Conservation (phyloP, 1,140 invertebrate species). For the Cecropterus lyciades region DNA sequence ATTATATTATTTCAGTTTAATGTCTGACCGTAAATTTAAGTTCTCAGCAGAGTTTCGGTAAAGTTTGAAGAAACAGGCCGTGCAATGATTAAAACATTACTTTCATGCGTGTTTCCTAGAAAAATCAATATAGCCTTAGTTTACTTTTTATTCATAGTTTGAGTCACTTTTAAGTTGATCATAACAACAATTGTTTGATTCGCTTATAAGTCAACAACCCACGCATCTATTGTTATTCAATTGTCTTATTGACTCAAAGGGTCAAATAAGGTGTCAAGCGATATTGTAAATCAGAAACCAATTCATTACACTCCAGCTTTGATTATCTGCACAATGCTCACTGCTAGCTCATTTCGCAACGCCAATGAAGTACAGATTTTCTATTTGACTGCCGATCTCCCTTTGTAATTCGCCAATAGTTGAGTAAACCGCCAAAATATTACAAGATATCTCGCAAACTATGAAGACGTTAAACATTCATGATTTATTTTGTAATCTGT, state of each 20-base stretch:
- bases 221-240: too few relatives aligned
- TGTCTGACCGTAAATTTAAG: too few relatives aligned
- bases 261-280: background rate
- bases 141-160: too few relatives aligned
- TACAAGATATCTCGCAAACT: slow-evolving; percentile 25
- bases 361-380: background rate
- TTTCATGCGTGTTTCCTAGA: too few relatives aligned
- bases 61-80: too few relatives aligned
- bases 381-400: background rate
- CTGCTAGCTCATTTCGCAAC: background rate
- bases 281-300: background rate
- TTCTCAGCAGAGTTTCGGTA: too few relatives aligned
- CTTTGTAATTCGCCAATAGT: slow-evolving; percentile 25
- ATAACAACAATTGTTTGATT: too few relatives aligned
- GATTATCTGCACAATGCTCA: background rate
- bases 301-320: background rate
- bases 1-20: background rate
- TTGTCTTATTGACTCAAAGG: too few relatives aligned
- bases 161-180: too few relatives aligned
- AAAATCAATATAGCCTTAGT: too few relatives aligned
- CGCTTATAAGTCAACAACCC: too few relatives aligned
- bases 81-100: too few relatives aligned
- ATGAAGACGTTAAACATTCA: slow-evolving; percentile 28
- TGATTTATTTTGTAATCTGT: slow-evolving; percentile 35
- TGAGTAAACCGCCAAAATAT: slow-evolving; percentile 33